phyloP scores from a whole-genome alignment of 2,797 vertebrate species.

The Manis pentadactyla region DNA sequence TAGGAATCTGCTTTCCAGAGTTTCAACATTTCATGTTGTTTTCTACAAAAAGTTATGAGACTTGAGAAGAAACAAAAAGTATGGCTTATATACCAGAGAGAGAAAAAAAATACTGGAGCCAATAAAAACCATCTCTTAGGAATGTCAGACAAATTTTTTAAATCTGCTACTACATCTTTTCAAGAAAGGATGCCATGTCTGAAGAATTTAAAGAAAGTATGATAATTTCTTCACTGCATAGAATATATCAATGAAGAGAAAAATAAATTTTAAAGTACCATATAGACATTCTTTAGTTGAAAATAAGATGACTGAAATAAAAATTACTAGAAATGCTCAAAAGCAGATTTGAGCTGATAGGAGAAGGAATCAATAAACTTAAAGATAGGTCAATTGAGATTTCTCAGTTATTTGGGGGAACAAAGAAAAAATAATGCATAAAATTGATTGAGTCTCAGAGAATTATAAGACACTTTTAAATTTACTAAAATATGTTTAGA shows the following conservation, averaged over 20 bases:
- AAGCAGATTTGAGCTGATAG: neutral
- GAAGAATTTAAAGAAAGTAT: neutral
- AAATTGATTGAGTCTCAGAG: neutral
- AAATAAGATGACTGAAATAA: neutral
- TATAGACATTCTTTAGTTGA: neutral
- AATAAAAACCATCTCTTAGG: neutral
- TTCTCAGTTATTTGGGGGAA: neutral
- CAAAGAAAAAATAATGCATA: neutral
- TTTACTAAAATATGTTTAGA: neutral
- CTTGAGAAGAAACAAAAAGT: neutral
- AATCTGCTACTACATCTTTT: neutral
- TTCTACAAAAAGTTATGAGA: neutral
- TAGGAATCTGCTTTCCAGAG: neutral
- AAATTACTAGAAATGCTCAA: neutral
- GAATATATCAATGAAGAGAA: neutral
- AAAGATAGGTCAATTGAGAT: neutral
- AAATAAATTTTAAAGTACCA: neutral
- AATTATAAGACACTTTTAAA: neutral
- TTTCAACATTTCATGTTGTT: neutral
- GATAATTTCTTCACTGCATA: neutral
- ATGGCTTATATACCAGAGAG: neutral
- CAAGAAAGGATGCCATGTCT: neutral
- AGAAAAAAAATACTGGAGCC: neutral
- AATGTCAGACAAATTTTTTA: neutral
- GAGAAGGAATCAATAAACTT: neutral